A percentile compares a stretch with the other conserved stretches of the same genome.
These are phyloP conservation scores for Poliocrania exsul DNA, from an alignment of 2,797 vertebrate species.

Conservation along the genomic window DNA sequence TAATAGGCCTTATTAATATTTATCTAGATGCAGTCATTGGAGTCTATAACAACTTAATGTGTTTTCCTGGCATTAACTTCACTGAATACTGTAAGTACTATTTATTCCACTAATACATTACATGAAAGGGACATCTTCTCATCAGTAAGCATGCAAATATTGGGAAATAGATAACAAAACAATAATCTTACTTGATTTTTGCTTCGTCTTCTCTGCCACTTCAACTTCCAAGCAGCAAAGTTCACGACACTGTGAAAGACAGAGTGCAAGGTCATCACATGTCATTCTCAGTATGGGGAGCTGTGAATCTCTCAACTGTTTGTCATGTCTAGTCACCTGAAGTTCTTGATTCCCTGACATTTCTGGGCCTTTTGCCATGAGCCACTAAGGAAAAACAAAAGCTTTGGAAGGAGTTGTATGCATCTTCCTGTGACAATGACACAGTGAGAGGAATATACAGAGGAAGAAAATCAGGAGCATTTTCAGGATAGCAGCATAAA, in stretches of 20 bases:
- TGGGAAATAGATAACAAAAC: neutral
- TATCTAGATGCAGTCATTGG: neutral
- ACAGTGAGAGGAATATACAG: neutral
- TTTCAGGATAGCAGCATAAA: neutral
- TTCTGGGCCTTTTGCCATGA: neutral
- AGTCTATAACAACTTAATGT: neutral
- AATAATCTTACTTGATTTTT: slow-evolving; percentile 65
- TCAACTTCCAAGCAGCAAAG: slow-evolving; percentile 76
- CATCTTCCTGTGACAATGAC: neutral
- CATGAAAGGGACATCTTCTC: neutral
- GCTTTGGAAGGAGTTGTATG: neutral
- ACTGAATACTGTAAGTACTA: neutral
- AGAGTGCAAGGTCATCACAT: neutral
- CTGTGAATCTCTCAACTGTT: neutral
- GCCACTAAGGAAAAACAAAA: neutral
- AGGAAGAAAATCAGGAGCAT: neutral
- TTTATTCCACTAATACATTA: neutral
- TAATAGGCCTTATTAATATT: neutral
- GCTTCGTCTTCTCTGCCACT: slow-evolving; percentile 55
- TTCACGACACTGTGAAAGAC: slow-evolving; percentile 75
- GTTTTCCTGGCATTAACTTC: neutral
- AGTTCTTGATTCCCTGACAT: neutral
- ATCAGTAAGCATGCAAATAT: neutral
- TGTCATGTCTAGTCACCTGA: neutral
- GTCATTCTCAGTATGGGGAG: fast-evolving